Percentiles rank a stretch among this genome's conserved stretches.
Conservation (phyloP, 1,140 invertebrate genomes). For the Hermetia illucens region DNA sequence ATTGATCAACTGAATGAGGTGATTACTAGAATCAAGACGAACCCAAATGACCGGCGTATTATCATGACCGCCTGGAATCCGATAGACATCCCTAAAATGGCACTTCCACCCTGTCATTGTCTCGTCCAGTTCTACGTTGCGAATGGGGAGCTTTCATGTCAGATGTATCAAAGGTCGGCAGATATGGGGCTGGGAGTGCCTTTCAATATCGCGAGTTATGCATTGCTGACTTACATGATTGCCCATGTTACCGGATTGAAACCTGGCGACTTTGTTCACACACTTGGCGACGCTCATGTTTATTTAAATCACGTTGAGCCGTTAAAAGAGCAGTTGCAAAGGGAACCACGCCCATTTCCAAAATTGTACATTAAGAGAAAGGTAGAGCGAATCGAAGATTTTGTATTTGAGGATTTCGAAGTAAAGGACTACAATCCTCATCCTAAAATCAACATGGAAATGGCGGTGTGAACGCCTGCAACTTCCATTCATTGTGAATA, state of each 20-base stretch:
- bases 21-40: slow-evolving; percentile 67
- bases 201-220: slow-evolving; percentile 98
- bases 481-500: too few species aligned
- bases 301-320: slow-evolving; percentile 87
- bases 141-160: slow-evolving; percentile 70
- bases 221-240: slow-evolving; percentile 89
- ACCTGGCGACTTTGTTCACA: slow-evolving; percentile 93
- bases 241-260: slow-evolving; percentile 85
- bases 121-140: slow-evolving; percentile 91
- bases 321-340: slow-evolving; percentile 67
- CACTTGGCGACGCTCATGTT: slow-evolving; percentile 92
- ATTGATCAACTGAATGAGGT: slow-evolving; percentile 78
- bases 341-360: slow-evolving; percentile 74
- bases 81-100: slow-evolving; percentile 79
- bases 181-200: slow-evolving; percentile 98
- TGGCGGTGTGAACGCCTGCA: too few species aligned
- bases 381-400: slow-evolving; percentile 76
- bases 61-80: slow-evolving; percentile 96
- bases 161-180: slow-evolving; percentile 92
- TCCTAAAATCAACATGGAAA: slow-evolving; percentile 85
- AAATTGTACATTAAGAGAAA: slow-evolving; percentile 55
- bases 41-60: slow-evolving; percentile 78
- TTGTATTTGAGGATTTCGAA: slow-evolving; percentile 78
- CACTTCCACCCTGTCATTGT: slow-evolving; percentile 93
- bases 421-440: slow-evolving; percentile 80